Conservation (phyloP, 2,888 invertebrate genomes). For the Criorhina ranunculi region DNA sequence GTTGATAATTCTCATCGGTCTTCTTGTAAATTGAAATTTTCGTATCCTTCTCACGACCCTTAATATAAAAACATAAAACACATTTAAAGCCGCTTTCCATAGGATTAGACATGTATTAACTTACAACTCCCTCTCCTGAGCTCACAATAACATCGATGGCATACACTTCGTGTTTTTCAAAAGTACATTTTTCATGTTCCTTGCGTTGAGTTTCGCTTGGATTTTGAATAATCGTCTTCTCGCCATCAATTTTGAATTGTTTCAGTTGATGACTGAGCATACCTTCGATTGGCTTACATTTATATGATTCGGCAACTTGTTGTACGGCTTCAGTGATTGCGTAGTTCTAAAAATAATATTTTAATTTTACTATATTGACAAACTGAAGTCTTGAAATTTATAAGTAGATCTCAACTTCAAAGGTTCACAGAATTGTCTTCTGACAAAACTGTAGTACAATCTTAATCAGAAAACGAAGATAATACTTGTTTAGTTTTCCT, state of each 20-base stretch:
- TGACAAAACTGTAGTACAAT: not conserved
- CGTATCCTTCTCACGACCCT: conserved; percentile 95
- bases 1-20: conserved; percentile 97
- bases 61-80: conserved; percentile 80
- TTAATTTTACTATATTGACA: too few species aligned
- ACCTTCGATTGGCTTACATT: conserved; percentile 99
- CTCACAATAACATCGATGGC: conserved; percentile 99
- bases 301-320: conserved; percentile 95
- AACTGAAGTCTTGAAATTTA: too few species aligned
- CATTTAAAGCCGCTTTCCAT: not conserved
- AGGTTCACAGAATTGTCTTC: too few species aligned
- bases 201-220: conserved; percentile 98
- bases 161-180: conserved; percentile 98
- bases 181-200: conserved; percentile 97
- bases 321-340: conserved; percentile 96
- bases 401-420: too few species aligned
- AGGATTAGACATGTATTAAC: conserved; percentile 79
- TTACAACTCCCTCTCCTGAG: conserved; percentile 96
- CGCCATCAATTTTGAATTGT: conserved; percentile 98
- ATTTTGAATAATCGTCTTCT: conserved; percentile 98
- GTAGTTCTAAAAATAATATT: conserved; percentile 88
- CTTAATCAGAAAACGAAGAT: not conserved
- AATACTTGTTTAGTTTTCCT: not conserved
- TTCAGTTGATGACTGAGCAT: conserved; percentile 98
- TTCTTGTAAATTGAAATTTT: conserved; percentile 99